These are phyloP conservation scores for Phaetusa simplex DNA, from an alignment of 2,113 vertebrate species.

Conservation along the genomic window DNA sequence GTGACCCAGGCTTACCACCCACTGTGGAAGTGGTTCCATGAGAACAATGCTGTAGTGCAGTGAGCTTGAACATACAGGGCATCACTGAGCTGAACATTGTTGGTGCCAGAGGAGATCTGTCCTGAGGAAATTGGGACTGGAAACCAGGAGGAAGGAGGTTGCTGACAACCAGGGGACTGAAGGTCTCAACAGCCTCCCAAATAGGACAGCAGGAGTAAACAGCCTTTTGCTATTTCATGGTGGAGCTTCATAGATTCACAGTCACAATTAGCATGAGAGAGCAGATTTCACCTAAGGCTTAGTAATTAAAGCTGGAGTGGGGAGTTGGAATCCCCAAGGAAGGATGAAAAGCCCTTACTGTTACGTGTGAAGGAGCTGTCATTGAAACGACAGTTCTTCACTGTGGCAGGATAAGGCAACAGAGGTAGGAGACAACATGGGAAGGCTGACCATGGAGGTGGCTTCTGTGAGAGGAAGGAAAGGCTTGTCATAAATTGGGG, in stretches of 20 bases:
- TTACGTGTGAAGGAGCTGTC: not conserved
- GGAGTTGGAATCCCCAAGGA: not conserved
- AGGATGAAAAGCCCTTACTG: not conserved
- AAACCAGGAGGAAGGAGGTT: not conserved
- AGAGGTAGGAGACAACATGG: not conserved
- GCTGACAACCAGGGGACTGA: not conserved
- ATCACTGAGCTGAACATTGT: not conserved
- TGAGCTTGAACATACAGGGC: fast-evolving
- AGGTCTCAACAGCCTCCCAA: not conserved
- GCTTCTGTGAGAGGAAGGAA: not conserved
- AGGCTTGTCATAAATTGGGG: not conserved
- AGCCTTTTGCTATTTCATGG: not conserved
- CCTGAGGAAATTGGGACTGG: not conserved
- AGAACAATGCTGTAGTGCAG: not conserved
- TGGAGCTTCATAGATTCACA: not conserved
- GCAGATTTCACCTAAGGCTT: not conserved
- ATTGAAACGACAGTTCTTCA: not conserved
- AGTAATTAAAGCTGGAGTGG: not conserved
- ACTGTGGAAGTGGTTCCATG: not conserved
- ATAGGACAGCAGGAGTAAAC: not conserved
- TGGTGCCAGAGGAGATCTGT: not conserved
- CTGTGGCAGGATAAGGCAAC: not conserved
- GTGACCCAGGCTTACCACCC: not conserved
- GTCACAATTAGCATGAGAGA: not conserved
- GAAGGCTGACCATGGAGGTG: not conserved